Percentiles rank a stretch among this genome's conserved stretches.
Conservation (phyloP, 2,113 vertebrate genomes). For the Microcebus lehilahytsara region DNA sequence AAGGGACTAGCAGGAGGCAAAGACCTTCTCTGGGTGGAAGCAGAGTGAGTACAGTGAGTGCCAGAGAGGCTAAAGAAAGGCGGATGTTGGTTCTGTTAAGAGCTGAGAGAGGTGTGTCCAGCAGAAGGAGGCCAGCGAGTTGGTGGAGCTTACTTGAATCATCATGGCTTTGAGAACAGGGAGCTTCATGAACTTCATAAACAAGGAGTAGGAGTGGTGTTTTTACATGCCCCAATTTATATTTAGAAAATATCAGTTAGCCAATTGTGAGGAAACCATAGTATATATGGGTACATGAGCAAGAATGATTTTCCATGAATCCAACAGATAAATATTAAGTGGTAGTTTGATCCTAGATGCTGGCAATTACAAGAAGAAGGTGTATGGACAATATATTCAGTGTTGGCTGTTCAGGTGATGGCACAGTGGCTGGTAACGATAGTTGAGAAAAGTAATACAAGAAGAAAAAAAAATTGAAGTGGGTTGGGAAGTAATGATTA, state of each 20-base stretch:
- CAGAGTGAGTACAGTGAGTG: too few species aligned
- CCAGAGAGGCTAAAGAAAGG: not conserved
- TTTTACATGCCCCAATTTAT: not conserved
- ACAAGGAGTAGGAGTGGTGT: not conserved
- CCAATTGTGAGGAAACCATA: not conserved
- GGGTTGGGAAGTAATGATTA: not conserved
- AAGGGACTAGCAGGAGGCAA: too few species aligned
- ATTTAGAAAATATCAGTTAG: not conserved
- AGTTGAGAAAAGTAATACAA: not conserved
- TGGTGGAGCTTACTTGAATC: not conserved
- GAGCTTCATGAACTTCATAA: not conserved
- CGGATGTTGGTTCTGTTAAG: rapidly evolving
- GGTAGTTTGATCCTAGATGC: not conserved
- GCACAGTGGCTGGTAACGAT: rapidly evolving
- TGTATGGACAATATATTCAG: not conserved
- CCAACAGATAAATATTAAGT: not conserved
- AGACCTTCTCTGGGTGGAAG: not conserved
- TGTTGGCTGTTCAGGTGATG: not conserved
- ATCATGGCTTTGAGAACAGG: not conserved
- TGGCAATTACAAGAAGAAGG: not conserved
- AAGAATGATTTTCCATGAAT: not conserved
- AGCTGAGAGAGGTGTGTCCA: not conserved
- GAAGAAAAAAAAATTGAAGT: not conserved
- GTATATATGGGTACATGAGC: too few species aligned
- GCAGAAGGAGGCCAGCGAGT: not conserved